phyloP scores from a whole-genome alignment of 35 echinoderm and acorn worm species.

The Heliocidaris erythrogramma region DNA sequence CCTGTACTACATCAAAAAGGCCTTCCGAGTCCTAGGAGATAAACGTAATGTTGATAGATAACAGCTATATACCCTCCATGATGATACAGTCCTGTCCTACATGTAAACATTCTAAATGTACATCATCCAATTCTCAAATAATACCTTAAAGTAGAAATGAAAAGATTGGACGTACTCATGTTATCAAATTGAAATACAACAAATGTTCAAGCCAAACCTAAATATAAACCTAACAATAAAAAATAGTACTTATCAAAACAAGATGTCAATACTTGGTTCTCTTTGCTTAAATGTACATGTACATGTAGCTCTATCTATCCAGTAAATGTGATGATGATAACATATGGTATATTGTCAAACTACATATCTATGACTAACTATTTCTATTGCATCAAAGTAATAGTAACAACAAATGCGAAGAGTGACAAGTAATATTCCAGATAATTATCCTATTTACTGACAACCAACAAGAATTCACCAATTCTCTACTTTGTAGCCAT shows the following conservation, averaged over 20 bases:
- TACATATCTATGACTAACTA: background rate
- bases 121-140: too few species aligned
- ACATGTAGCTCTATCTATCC: background rate
- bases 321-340: too few species aligned
- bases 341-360: background rate
- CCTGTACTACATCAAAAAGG: too few species aligned
- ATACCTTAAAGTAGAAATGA: background rate
- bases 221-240: too few species aligned
- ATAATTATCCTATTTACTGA: background rate
- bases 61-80: too few species aligned
- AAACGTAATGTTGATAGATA: too few species aligned
- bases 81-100: too few species aligned
- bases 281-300: background rate
- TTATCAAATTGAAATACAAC: background rate
- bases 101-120: too few species aligned
- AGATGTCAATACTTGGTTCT: background rate
- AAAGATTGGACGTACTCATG: background rate
- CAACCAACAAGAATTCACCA: too few species aligned
- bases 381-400: background rate
- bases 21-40: too few species aligned
- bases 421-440: background rate
- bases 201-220: too few species aligned
- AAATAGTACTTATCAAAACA: background rate
- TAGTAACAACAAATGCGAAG: background rate
- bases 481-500: too few species aligned